phyloP scores from a whole-genome alignment of 2,888 invertebrate species.

The Coelogynopora nodosa region DNA sequence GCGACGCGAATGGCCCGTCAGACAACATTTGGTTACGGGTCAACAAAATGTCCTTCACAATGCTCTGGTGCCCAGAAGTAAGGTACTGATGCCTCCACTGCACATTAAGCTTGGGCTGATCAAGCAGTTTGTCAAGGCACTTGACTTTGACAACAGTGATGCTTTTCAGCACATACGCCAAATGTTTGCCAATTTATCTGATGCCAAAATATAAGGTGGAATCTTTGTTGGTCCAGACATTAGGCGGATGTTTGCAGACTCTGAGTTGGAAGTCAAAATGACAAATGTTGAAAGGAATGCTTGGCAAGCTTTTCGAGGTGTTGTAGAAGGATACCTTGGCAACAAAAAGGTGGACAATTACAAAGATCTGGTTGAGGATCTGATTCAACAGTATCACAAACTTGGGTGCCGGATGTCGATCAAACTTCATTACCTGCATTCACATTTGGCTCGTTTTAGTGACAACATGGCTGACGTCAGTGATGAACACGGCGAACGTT shows the following conservation, averaged over 20 bases:
- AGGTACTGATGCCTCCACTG: conserved; percentile 4
- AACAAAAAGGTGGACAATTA: conserved; percentile 31
- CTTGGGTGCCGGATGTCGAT: conserved; percentile 30
- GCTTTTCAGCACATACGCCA: conserved; percentile 23
- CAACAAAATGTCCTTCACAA: conserved; percentile 33
- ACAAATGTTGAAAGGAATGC: conserved; percentile 29
- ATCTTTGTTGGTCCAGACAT: conserved; percentile 30
- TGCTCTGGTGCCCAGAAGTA: conserved; percentile 28
- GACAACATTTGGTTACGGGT: conserved; percentile 8
- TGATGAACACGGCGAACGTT: conserved; percentile 32
- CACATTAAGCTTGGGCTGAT: conserved; percentile 2
- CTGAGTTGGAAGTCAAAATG: conserved; percentile 16
- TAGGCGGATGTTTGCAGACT: conserved; percentile 32
- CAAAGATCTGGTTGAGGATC: neutral
- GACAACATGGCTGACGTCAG: conserved; percentile 35
- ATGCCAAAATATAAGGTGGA: conserved; percentile 30
- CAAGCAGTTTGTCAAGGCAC: conserved; percentile 35
- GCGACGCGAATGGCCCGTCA: conserved; percentile 19
- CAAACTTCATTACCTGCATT: conserved; percentile 38
- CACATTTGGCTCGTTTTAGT: conserved; percentile 33
- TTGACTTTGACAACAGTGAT: conserved; percentile 14
- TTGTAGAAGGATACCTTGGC: conserved; percentile 29
- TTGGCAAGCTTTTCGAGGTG: conserved; percentile 33
- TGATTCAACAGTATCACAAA: conserved; percentile 13
- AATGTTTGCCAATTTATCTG: conserved; percentile 33